Evolutionary conservation across 2,113 vertebrate species (phyloP).

Genomic region (Thalassarche chlororhynchos): DNA sequence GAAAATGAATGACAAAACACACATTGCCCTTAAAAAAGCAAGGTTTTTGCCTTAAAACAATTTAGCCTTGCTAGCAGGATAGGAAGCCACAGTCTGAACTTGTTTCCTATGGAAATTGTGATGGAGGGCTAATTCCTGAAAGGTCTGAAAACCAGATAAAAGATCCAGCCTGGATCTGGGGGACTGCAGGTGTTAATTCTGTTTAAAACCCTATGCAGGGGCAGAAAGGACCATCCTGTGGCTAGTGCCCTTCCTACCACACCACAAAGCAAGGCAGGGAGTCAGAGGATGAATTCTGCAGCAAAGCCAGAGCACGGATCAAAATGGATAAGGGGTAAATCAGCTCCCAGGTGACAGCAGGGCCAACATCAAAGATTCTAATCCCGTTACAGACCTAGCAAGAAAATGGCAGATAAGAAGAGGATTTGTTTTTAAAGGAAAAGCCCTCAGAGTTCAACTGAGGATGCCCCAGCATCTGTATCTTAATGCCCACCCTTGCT

Average conservation of each 20-base stretch:
- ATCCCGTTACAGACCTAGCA: background rate
- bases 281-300: background rate
- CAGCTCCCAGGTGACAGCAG: background rate
- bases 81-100: background rate
- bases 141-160: background rate
- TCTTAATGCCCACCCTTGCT: background rate
- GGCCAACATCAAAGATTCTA: background rate
- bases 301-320: background rate
- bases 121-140: background rate
- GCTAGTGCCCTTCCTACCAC: background rate
- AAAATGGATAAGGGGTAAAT: background rate
- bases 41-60: fast-evolving
- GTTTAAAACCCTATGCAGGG: background rate
- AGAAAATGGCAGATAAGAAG: background rate
- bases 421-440: background rate
- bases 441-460: background rate
- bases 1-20: background rate
- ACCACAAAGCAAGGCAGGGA: background rate
- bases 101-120: background rate
- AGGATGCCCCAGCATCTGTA: background rate
- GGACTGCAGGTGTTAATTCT: background rate
- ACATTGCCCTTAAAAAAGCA: background rate
- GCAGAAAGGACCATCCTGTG: background rate
- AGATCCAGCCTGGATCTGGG: background rate
- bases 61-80: background rate